These are phyloP conservation scores for Peromyscus californicus DNA, from an alignment of 2,113 vertebrate genomes.

Conservation along the genomic window DNA sequence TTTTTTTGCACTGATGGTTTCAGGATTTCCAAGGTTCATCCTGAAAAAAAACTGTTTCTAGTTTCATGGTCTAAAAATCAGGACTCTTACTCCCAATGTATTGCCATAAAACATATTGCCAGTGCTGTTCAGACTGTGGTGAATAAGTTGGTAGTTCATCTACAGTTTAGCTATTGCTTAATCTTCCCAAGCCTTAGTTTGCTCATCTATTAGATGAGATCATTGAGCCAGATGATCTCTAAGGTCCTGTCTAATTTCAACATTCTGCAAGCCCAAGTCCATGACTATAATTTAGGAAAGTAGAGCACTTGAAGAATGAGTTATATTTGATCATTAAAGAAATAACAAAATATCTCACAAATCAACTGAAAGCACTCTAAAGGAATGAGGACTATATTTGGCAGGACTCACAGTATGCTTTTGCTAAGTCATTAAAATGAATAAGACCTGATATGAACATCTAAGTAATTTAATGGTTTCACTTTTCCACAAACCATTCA, in stretches of 20 bases:
- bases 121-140: background rate
- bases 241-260: slow-evolving; percentile 31
- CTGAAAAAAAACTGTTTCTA: background rate
- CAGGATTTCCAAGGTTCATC: background rate
- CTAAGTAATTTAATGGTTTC: slow-evolving; percentile 43
- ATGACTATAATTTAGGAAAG: slow-evolving; percentile 43
- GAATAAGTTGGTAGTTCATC: background rate
- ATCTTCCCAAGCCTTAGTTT: slow-evolving; percentile 11
- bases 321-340: slow-evolving; percentile 58
- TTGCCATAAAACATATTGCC: background rate
- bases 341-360: slow-evolving; percentile 51
- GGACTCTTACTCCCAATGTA: background rate
- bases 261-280: slow-evolving; percentile 28
- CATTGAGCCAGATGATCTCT: slow-evolving; percentile 40
- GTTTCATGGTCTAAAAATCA: background rate
- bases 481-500: slow-evolving; percentile 36
- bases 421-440: slow-evolving; percentile 61
- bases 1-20: background rate
- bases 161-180: background rate
- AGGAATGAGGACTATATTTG: slow-evolving; percentile 39
- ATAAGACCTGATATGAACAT: slow-evolving; percentile 24
- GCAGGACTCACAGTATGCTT: slow-evolving; percentile 21
- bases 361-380: slow-evolving; percentile 60
- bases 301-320: slow-evolving; percentile 28
- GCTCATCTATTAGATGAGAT: slow-evolving; percentile 43